Evolutionary conservation across 1,140 invertebrate genomes (phyloP).

Genomic region (Cryptotermes secundus): DNA sequence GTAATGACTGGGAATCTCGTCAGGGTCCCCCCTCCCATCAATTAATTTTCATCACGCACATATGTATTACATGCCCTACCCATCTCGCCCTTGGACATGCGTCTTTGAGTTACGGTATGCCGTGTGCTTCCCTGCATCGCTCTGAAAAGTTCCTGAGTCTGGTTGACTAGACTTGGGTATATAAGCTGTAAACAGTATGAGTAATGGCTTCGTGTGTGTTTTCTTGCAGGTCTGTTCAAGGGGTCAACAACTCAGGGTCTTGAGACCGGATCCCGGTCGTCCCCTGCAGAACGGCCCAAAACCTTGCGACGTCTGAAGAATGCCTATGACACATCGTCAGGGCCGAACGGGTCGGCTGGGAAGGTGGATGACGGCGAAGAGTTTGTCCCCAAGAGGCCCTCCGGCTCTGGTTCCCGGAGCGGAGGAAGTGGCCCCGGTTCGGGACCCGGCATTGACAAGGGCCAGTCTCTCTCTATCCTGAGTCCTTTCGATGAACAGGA

Average conservation of each 20-base stretch:
- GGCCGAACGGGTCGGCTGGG: slow-evolving; percentile 45
- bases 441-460: slow-evolving; percentile 47
- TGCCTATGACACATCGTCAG: slow-evolving; percentile 49
- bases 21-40: no score
- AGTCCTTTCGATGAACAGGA: slow-evolving; percentile 90
- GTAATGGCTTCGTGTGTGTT: slow-evolving; percentile 12
- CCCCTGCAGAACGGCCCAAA: slow-evolving; percentile 68
- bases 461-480: slow-evolving; percentile 69
- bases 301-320: slow-evolving; percentile 66
- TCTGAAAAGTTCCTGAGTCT: no score
- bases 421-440: slow-evolving; percentile 38
- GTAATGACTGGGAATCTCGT: no score
- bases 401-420: not conserved
- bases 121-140: no score
- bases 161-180: no score
- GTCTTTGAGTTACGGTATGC: no score
- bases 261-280: slow-evolving; percentile 52
- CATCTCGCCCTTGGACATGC: no score
- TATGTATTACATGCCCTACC: no score
- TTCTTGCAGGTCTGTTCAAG: slow-evolving; percentile 68
- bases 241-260: slow-evolving; percentile 63
- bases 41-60: no score
- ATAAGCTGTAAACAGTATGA: no score
- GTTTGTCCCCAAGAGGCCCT: slow-evolving; percentile 8
- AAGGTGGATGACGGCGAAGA: slow-evolving; percentile 33